Conservation (phyloP, 2,797 vertebrate genomes). For the Triplophysa yarkandensis region DNA sequence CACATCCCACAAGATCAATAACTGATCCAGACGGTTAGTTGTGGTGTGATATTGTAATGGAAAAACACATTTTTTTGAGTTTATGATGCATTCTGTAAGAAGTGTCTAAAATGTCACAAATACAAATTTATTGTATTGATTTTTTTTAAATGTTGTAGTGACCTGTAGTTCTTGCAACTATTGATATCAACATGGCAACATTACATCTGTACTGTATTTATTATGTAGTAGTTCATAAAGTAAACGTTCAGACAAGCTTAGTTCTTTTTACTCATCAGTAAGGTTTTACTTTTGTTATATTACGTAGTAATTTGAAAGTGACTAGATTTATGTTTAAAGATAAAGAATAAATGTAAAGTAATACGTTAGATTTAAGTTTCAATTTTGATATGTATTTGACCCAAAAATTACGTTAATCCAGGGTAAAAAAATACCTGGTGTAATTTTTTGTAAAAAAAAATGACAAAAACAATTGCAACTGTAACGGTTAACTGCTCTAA, state of each 20-base stretch:
- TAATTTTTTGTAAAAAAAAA: no score
- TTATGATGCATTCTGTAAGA: neutral
- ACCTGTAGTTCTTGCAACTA: constrained; percentile 10
- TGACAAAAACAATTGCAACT: no score
- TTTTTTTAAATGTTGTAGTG: constrained; percentile 16
- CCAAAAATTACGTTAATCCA: no score
- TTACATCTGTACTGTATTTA: constrained; percentile 3
- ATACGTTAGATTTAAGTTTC: no score
- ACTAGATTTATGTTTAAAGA: no score
- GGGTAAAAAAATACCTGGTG: no score
- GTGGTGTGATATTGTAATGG: neutral
- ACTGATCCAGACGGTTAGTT: constrained; percentile 14
- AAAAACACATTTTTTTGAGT: neutral
- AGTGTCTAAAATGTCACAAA: neutral
- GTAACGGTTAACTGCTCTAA: no score
- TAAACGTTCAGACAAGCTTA: neutral
- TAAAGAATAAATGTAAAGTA: no score
- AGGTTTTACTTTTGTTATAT: no score
- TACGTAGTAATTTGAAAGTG: no score
- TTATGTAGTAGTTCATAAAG: neutral
- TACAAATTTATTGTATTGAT: constrained; percentile 32
- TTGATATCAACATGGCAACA: neutral
- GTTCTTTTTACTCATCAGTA: no score
- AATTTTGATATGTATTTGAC: no score
- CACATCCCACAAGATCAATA: constrained; percentile 8